These are phyloP conservation scores for Harpegnathos saltator DNA, from an alignment of 1,140 invertebrate genomes.

Conservation along the genomic window DNA sequence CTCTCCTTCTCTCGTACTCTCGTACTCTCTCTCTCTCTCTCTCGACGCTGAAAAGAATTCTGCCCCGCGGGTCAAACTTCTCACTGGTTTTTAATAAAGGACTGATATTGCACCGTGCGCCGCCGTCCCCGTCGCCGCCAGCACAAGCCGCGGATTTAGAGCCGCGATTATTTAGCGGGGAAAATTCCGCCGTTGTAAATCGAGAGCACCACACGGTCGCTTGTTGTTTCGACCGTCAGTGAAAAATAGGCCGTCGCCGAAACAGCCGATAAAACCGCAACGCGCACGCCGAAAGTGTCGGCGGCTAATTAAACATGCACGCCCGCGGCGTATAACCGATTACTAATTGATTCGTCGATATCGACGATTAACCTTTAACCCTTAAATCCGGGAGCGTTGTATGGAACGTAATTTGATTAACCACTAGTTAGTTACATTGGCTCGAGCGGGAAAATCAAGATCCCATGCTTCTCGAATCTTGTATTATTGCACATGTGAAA, in stretches of 20 bases:
- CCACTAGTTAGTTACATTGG: too few relatives aligned
- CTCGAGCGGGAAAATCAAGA: too few relatives aligned
- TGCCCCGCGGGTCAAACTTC: slow-evolving; percentile 65
- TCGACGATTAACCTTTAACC: slow-evolving; percentile 2
- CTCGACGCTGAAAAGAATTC: slow-evolving; percentile 60
- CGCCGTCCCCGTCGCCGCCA: neutral
- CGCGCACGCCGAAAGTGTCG: slow-evolving; percentile 42
- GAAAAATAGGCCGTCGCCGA: slow-evolving; percentile 25
- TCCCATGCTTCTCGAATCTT: too few relatives aligned
- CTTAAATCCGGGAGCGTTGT: neutral
- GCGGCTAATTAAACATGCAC: slow-evolving; percentile 52
- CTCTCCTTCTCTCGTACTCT: neutral
- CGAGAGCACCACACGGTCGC: neutral
- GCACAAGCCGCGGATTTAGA: neutral
- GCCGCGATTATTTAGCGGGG: neutral
- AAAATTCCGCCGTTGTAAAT: neutral
- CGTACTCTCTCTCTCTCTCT: slow-evolving; percentile 51
- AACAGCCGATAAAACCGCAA: slow-evolving; percentile 35
- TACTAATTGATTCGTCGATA: slow-evolving; percentile 40
- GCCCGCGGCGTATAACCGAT: slow-evolving; percentile 32
- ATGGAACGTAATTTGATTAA: too few relatives aligned
- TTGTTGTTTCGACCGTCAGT: neutral
- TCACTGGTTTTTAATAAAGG: slow-evolving; percentile 73
- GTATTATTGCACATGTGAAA: too few relatives aligned
- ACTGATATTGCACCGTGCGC: slow-evolving; percentile 63